Percentiles rank a stretch among this genome's conserved stretches.
Evolutionary conservation across 2,113 vertebrate species (phyloP).

Genomic region (Equus quagga): DNA sequence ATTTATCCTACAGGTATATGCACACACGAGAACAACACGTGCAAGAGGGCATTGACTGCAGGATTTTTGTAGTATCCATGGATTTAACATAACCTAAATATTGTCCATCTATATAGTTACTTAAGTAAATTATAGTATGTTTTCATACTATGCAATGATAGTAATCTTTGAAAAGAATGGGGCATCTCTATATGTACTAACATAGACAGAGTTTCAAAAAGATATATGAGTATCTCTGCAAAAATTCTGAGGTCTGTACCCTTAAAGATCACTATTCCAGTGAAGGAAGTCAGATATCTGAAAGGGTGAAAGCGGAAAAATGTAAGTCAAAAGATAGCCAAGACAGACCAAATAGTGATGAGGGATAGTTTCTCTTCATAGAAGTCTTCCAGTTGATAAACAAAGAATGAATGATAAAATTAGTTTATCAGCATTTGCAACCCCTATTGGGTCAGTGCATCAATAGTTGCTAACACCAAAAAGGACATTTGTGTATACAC

Average conservation of each 20-base stretch:
- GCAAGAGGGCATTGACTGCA: not conserved
- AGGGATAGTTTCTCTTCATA: not conserved
- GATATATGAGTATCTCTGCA: not conserved
- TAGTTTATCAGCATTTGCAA: not conserved
- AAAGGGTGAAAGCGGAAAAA: not conserved
- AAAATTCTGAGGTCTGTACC: not conserved
- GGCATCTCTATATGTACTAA: not conserved
- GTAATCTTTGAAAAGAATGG: constrained; percentile 15
- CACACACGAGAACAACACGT: not conserved
- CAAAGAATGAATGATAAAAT: not conserved
- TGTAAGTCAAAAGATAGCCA: not conserved
- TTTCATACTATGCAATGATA: not conserved
- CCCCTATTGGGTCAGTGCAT: too few relatives aligned
- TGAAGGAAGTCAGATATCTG: not conserved
- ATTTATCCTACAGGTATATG: not conserved
- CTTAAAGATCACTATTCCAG: not conserved
- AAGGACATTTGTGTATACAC: not conserved
- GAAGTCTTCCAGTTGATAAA: not conserved
- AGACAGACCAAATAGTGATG: not conserved
- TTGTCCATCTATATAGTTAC: not conserved
- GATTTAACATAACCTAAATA: not conserved
- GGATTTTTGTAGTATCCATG: not conserved
- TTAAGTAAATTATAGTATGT: not conserved
- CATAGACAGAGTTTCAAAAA: not conserved
- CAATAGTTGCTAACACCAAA: not conserved